These are phyloP conservation scores for Drosophila dunni DNA, from an alignment of 1,140 invertebrate species.

Conservation along the genomic window DNA sequence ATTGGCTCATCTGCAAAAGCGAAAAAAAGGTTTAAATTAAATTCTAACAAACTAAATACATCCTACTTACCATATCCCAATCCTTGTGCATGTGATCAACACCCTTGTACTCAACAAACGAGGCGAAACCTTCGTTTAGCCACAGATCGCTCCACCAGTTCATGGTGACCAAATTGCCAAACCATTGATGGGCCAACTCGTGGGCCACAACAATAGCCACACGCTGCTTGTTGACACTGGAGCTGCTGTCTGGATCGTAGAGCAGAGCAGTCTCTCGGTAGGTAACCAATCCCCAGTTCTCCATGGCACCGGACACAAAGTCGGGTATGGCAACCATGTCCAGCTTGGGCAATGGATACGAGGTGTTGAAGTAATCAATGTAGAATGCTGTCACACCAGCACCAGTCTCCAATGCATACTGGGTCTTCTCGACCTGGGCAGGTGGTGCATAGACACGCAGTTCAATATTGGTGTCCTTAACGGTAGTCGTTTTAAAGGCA, in stretches of 20 bases:
- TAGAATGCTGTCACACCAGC: constrained; percentile 93
- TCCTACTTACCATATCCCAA: constrained; percentile 91
- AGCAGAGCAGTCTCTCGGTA: constrained; percentile 93
- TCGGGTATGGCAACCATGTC: constrained; percentile 97
- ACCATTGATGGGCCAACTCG: constrained; percentile 97
- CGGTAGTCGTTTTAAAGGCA: constrained; percentile 86
- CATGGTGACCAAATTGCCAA: constrained; percentile 95
- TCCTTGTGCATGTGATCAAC: constrained; percentile 89
- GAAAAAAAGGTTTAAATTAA: constrained; percentile 46
- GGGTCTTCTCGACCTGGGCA: constrained; percentile 90
- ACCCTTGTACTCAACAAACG: constrained; percentile 93
- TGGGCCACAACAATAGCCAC: constrained; percentile 94
- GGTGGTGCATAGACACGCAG: constrained; percentile 91
- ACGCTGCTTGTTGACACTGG: constrained; percentile 90
- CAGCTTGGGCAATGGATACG: constrained; percentile 94
- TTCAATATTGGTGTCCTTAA: constrained; percentile 86
- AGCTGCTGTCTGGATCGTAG: constrained; percentile 89
- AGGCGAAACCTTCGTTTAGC: constrained; percentile 97
- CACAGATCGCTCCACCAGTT: constrained; percentile 97
- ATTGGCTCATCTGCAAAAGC: constrained; percentile 88
- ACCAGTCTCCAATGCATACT: constrained; percentile 92
- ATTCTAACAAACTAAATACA: background rate
- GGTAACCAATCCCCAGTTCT: constrained; percentile 96
- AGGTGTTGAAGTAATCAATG: constrained; percentile 93
- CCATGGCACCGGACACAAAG: constrained; percentile 97